Evolutionary conservation across 2,797 vertebrate genomes (phyloP).

Genomic region (Microctenopoma steveboyesi): DNA sequence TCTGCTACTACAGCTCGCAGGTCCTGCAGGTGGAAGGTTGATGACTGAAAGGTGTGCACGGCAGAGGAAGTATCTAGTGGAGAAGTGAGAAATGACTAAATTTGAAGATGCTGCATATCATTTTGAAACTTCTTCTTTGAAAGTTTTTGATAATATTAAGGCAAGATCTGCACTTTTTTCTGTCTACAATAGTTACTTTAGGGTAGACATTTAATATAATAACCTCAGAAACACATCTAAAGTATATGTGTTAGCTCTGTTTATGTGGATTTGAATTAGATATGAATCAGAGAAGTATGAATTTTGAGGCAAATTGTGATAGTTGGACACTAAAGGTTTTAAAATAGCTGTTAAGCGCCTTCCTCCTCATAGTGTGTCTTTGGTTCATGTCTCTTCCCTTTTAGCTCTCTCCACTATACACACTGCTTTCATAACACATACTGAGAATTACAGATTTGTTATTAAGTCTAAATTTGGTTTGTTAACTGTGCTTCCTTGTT

Average conservation of each 20-base stretch:
- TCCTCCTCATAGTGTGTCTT: neutral
- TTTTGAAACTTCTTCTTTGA: too few species aligned
- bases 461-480: too few species aligned
- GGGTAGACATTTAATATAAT: neutral
- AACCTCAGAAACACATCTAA: neutral
- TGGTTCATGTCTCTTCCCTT: neutral
- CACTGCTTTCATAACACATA: too few species aligned
- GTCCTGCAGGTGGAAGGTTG: neutral
- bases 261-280: neutral
- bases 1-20: constrained; percentile 1
- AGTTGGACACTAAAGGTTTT: too few species aligned
- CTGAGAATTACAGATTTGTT: too few species aligned
- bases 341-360: neutral
- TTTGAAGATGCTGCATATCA: neutral
- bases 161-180: too few species aligned
- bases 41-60: constrained; percentile 13
- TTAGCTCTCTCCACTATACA: neutral
- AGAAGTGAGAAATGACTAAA: neutral
- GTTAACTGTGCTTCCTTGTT: too few species aligned
- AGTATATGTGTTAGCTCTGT: neutral
- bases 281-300: neutral
- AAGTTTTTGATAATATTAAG: neutral
- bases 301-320: neutral
- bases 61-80: neutral
- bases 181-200: neutral